Conservation (phyloP, 2,113 vertebrate genomes). For the Takifugu bimaculatus region DNA sequence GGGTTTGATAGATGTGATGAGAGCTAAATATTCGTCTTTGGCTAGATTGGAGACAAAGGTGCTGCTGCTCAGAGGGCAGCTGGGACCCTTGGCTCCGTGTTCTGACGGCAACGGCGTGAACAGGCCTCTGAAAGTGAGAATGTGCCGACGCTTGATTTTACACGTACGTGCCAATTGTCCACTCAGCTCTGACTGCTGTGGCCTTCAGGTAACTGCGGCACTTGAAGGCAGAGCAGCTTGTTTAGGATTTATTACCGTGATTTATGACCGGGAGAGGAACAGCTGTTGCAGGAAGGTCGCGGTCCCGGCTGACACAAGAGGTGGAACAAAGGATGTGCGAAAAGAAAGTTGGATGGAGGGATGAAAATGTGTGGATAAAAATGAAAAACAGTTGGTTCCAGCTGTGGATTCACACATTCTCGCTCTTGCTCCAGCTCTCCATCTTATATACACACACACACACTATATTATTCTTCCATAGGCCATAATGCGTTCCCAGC, state of each 20-base stretch:
- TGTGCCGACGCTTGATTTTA: slow-evolving; percentile 31
- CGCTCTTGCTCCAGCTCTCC: too few relatives aligned
- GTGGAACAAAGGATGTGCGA: slow-evolving; percentile 31
- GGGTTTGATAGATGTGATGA: too few relatives aligned
- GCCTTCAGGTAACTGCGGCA: slow-evolving; percentile 38
- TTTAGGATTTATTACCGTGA: slow-evolving; percentile 48
- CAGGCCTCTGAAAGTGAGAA: slow-evolving; percentile 36
- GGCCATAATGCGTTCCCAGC: too few relatives aligned
- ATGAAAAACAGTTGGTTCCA: slow-evolving; percentile 19
- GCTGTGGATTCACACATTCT: slow-evolving; percentile 8
- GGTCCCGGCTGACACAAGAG: slow-evolving; percentile 25
- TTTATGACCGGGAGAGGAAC: slow-evolving; percentile 31
- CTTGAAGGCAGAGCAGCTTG: slow-evolving; percentile 30
- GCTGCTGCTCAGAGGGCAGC: not conserved
- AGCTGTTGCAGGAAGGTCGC: slow-evolving; percentile 51
- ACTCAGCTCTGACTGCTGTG: slow-evolving; percentile 9
- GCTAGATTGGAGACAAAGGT: not conserved
- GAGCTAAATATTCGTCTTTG: too few relatives aligned
- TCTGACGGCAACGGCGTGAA: slow-evolving; percentile 20
- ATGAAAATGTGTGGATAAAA: slow-evolving; percentile 1
- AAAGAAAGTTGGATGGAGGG: not conserved
- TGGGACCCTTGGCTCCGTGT: slow-evolving; percentile 2
- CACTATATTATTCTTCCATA: not conserved
- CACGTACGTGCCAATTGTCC: slow-evolving; percentile 40
- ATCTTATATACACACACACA: not conserved